Base-by-base conservation (phyloP, 2,888 invertebrate genomes). In the Ischnura elegans region DNA sequence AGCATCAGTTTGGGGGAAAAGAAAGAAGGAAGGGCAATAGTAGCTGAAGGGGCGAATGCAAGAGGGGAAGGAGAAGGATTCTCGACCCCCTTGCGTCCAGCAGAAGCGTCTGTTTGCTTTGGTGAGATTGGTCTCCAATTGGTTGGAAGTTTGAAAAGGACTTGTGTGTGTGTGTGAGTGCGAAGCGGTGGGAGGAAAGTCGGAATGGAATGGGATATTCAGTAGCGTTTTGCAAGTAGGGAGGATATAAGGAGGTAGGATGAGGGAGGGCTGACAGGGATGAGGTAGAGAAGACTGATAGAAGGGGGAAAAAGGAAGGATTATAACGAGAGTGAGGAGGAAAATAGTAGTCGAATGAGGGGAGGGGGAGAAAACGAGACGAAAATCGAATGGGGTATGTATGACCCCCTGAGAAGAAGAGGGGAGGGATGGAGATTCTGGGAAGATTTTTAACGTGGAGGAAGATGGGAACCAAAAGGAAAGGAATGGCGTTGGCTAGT, bases 71-170 rank as follows among this genome's bases (percentile, higher is more conserved):
- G n/a, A 51, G 90, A 61, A 90, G 43, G 61, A 21, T 61, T 36
- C 21, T 51, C 19, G 21, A 19, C 42, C 19, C 19, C 3, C n/a
- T 4, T 29, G 45, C 29, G 86, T 29, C 55, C 55, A 25, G 90
- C 90, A 90, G 55, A 55, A 90, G 90, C 55, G 42, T 90, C 55
- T 90, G 90, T 90, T 90, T 90, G 90, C 90, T 90, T 90, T 90
- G 90, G 90, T 25, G 90, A 90, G 90, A 90, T 90, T 90, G 90
- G 90, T 90, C 55, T 90, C 90, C 90, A 90, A 90, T 90, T 61
- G 61, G 61, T 61, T 43, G 61, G 43, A 90, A 90, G 55, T 90
- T 90, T 61, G 90, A 36, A 61, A 90, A 90, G 55, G 66, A 61
- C 10, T 21, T 25, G 21, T 45, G 86, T 25, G n/a, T 29, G 29